Base-by-base conservation (phyloP, 37 sponge, comb jelly and placozoan genomes). In the Spongia lamella region DNA sequence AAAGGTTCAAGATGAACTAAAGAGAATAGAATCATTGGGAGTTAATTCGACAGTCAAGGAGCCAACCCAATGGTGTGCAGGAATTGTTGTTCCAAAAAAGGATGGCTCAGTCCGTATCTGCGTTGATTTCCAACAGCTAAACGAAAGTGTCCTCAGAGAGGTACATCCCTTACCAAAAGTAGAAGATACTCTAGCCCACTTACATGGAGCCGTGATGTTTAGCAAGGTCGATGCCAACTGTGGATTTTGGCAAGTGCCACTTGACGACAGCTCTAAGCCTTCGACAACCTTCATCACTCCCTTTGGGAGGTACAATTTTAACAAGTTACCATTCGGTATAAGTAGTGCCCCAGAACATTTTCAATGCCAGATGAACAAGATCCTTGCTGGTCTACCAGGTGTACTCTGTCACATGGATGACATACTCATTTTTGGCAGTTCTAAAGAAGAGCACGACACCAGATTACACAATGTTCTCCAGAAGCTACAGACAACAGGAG, bases 11-110 rank as follows among this genome's bases (percentile, higher is more conserved):
- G 54, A 38, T 13, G 70, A 69, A 31, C 72, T 80, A 16, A 38
- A 70, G 7, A 30, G 57, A 24, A 66, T 78, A 68, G 79, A 78
- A 53, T 15, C 33, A 7, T 16, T 39, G 43, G 59, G 68, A 5
- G 72, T 70, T 22, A 80, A 70, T n/a, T 61, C 81, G 19, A 80
- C 56, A 38, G 71, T 80, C 5, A 57, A 79, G 22, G 59, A 79
- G n/a, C 68, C 79, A 11, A 79, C 79, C 22, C 24, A 32, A n/a
- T 79, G 81, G 81, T 80, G 81, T 60, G 71, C 81, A 20, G 72
- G 72, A 27, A 70, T 80, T 70, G 81, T 80, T 19, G 79, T 78
- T 20, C 68, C 57, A 32, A 77, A 64, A 35, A 30, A 30, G 37
- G 27, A 17, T 33, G 79, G 79, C 0, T 20, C 22, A 26, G 68